Evolutionary conservation across 2,797 vertebrate species (phyloP).

Genomic region (Sebastes diploproa): DNA sequence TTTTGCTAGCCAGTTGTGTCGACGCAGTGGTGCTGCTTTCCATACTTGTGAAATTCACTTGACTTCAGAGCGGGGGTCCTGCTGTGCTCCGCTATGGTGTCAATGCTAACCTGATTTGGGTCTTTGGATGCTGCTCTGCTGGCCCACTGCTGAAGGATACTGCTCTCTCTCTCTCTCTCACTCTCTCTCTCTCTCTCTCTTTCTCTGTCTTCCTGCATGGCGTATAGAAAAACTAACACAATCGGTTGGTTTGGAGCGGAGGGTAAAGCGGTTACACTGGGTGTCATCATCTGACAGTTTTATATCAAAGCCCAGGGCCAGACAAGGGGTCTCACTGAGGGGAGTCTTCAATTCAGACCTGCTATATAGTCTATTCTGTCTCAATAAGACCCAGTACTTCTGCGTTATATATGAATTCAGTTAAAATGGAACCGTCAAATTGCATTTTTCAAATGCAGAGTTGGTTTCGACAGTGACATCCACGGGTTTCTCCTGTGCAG

Average conservation of each 20-base stretch:
- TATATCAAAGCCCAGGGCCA: conserved; percentile 67
- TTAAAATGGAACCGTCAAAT: conserved; percentile 25
- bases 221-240: conserved; percentile 29
- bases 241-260: conserved; percentile 34
- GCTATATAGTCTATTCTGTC: conserved; percentile 26
- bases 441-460: conserved; percentile 33
- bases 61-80: conserved; percentile 49
- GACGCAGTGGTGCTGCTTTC: conserved; percentile 23
- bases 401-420: conserved; percentile 3
- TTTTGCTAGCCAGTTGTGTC: conserved; percentile 14
- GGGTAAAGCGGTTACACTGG: conserved; percentile 55
- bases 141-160: conserved; percentile 6
- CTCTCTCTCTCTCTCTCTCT: not conserved
- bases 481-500: not conserved
- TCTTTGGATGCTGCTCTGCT: conserved; percentile 22
- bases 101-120: conserved; percentile 39
- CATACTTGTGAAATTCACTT: conserved; percentile 30
- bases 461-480: not conserved
- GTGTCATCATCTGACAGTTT: conserved; percentile 77
- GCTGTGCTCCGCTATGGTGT: conserved; percentile 32
- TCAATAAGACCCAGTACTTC: conserved; percentile 16
- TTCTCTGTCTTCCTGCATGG: not conserved
- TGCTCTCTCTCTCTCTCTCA: not conserved
- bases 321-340: conserved; percentile 51
- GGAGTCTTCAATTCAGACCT: conserved; percentile 44